Conservation (phyloP, 2,113 vertebrate species). For the Alethe diademata region DNA sequence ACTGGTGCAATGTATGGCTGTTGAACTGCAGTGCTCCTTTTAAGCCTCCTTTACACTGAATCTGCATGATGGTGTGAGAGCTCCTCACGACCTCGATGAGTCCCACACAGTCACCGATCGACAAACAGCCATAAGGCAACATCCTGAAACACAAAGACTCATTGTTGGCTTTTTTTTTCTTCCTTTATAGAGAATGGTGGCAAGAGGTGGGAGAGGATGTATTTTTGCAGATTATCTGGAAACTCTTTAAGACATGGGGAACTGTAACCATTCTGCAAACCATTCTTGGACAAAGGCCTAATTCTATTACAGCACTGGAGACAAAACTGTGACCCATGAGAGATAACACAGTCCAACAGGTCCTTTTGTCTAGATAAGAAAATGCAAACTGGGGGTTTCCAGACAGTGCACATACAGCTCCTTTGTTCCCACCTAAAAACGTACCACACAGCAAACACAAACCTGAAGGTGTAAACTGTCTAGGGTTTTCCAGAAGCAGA, state of each 20-base stretch:
- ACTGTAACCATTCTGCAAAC: background rate
- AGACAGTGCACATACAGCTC: background rate
- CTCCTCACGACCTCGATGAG: conserved; percentile 97
- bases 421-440: background rate
- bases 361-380: background rate
- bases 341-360: background rate
- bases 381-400: background rate
- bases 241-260: background rate
- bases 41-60: conserved; percentile 96
- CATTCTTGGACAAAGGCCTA: background rate
- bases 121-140: conserved; percentile 96
- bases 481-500: background rate
- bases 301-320: background rate
- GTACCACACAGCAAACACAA: background rate
- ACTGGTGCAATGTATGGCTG: conserved; percentile 94
- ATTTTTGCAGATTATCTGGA: background rate
- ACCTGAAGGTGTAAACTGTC: background rate
- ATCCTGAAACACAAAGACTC: conserved; percentile 78
- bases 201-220: background rate
- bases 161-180: rapidly evolving
- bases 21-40: conserved; percentile 98
- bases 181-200: background rate
- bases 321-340: background rate
- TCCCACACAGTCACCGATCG: conserved; percentile 95
- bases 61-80: conserved; percentile 98